Evolutionary conservation across 2,888 invertebrate species (phyloP).

Genomic region (Chloroclysta siterata): DNA sequence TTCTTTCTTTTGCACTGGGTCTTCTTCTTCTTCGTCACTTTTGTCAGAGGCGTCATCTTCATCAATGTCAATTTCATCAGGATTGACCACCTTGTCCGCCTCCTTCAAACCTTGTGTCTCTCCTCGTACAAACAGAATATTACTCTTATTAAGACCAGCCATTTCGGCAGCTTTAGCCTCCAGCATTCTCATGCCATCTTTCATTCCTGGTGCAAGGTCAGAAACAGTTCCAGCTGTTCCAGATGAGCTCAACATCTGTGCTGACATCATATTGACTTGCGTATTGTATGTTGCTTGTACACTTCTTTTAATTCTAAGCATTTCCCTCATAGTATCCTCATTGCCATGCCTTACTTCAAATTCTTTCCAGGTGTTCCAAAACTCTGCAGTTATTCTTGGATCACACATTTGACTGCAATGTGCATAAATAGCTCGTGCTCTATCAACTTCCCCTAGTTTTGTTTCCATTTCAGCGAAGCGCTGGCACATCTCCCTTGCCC

Average conservation of each 20-base stretch:
- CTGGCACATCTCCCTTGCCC: slow-evolving; percentile 97
- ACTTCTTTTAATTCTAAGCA: slow-evolving; percentile 98
- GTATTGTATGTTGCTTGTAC: slow-evolving; percentile 99
- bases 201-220: slow-evolving; percentile 89
- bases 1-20: slow-evolving; percentile 92
- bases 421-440: slow-evolving; percentile 98
- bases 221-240: slow-evolving; percentile 88
- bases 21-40: slow-evolving; percentile 84
- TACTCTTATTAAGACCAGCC: slow-evolving; percentile 83
- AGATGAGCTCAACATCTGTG: slow-evolving; percentile 96
- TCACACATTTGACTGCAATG: slow-evolving; percentile 99
- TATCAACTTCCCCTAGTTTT: slow-evolving; percentile 98
- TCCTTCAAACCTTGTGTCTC: slow-evolving; percentile 91
- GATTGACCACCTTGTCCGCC: slow-evolving; percentile 90
- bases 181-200: slow-evolving; percentile 95
- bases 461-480: slow-evolving; percentile 99
- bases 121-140: slow-evolving; percentile 94
- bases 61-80: slow-evolving; percentile 95
- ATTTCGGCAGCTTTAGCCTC: slow-evolving; percentile 93
- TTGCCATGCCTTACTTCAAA: slow-evolving; percentile 99
- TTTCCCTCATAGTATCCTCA: slow-evolving; percentile 99
- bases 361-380: slow-evolving; percentile 99
- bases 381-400: slow-evolving; percentile 96
- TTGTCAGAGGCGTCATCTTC: slow-evolving; percentile 86
- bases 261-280: slow-evolving; percentile 99